These are phyloP conservation scores for Platalea minor DNA, from an alignment of 2,797 vertebrate species.

Conservation along the genomic window DNA sequence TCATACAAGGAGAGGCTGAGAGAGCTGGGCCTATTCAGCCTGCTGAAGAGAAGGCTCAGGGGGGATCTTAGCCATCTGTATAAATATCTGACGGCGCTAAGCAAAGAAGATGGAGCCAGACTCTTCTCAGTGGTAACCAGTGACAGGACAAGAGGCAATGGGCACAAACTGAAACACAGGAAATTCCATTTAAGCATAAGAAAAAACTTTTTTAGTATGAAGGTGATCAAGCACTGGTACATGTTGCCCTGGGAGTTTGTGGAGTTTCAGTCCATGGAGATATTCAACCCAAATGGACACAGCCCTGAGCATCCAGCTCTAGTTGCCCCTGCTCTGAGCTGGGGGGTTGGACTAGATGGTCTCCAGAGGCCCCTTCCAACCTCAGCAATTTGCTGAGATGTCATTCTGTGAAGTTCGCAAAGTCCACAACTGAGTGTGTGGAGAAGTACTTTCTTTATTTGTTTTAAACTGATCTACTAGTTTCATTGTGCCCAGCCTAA, in stretches of 20 bases:
- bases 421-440: background rate
- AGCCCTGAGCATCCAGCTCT: background rate
- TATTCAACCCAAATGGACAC: background rate
- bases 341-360: too few relatives aligned
- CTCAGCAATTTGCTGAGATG: background rate
- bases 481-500: background rate
- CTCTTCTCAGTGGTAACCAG: background rate
- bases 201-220: background rate
- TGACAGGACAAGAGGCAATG: background rate
- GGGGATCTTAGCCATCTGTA: background rate
- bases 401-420: background rate
- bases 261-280: background rate
- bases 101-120: background rate
- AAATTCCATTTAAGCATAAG: background rate
- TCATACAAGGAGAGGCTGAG: background rate
- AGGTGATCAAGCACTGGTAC: background rate
- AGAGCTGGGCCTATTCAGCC: background rate
- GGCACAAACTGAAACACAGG: background rate
- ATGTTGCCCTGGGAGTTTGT: background rate
- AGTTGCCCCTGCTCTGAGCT: background rate
- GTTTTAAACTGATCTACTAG: background rate
- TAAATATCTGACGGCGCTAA: background rate
- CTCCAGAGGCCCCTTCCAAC: background rate
- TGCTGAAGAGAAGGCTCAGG: background rate
- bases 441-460: background rate